Evolutionary conservation across 1,140 invertebrate genomes (phyloP).

Genomic region (Globodera ellingtonae): DNA sequence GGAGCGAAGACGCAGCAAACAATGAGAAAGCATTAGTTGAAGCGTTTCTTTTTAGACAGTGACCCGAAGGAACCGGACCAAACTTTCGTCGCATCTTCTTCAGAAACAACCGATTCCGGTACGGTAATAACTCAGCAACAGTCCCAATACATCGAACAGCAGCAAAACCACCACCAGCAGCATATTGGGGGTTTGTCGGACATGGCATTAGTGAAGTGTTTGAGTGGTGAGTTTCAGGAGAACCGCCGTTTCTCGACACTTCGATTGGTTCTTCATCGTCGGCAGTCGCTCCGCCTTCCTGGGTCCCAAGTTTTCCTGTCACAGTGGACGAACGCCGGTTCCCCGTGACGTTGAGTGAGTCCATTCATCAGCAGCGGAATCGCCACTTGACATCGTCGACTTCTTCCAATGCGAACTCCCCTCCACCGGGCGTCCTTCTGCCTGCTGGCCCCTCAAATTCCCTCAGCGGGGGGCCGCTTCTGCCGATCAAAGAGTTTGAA

Average conservation of each 20-base stretch:
- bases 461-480: not conserved
- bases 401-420: slow-evolving; percentile 1
- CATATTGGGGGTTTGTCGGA: not conserved
- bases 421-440: slow-evolving; percentile 5
- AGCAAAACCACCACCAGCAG: slow-evolving; percentile 5
- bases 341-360: not conserved
- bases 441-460: not conserved
- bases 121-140: slow-evolving; percentile 1
- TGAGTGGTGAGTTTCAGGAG: not conserved
- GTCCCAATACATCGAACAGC: not conserved
- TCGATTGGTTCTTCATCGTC: not conserved
- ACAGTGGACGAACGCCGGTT: not conserved
- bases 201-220: not conserved
- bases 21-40: too few relatives aligned
- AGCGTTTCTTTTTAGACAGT: slow-evolving; percentile 10
- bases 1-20: too few relatives aligned
- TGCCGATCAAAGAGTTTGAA: slow-evolving; percentile 12
- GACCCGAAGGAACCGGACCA: slow-evolving; percentile 16
- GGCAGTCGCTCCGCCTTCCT: not conserved
- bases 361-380: slow-evolving; percentile 2
- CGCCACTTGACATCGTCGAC: slow-evolving; percentile 17
- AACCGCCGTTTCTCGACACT: not conserved
- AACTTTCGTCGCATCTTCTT: slow-evolving; percentile 2
- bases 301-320: not conserved
- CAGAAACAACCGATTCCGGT: not conserved